These are phyloP conservation scores for Scatophagus argus DNA, from an alignment of 2,113 vertebrate genomes.

Conservation along the genomic window DNA sequence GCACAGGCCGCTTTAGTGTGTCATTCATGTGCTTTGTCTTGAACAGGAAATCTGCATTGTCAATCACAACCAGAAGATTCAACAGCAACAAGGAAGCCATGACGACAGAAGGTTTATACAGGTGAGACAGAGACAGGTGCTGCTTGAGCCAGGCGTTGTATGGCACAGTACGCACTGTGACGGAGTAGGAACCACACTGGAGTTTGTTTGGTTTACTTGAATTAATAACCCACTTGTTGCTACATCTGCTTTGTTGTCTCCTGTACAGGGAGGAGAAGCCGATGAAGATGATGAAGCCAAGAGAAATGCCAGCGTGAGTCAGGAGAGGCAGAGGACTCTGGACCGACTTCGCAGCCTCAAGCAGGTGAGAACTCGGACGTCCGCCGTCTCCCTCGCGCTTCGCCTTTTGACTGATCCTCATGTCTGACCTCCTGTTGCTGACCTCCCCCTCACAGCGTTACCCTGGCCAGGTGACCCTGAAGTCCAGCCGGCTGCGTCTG, in stretches of 20 bases:
- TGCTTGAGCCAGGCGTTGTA: too few relatives aligned
- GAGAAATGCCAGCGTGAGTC: constrained; percentile 89
- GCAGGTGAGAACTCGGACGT: constrained; percentile 84
- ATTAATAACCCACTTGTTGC: neutral
- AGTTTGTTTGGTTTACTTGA: too few relatives aligned
- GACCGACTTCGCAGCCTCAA: constrained; percentile 95
- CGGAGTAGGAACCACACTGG: neutral
- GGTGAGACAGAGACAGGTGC: constrained; percentile 76
- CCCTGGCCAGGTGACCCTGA: constrained; percentile 95
- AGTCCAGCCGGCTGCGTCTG: constrained; percentile 90
- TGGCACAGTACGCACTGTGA: too few relatives aligned
- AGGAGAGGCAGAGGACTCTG: constrained; percentile 94
- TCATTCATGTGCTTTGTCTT: neutral
- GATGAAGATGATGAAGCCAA: constrained; percentile 90
- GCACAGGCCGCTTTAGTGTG: too few relatives aligned
- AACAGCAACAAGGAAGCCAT: constrained; percentile 84
- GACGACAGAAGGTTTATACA: constrained; percentile 81
- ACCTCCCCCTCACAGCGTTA: constrained; percentile 85
- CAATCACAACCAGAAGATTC: constrained; percentile 94
- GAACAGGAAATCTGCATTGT: constrained; percentile 94
- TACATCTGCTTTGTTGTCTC: neutral
- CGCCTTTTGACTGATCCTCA: neutral
- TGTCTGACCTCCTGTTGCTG: neutral
- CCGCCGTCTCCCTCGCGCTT: neutral
- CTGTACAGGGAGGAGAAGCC: constrained; percentile 72